Evolutionary conservation across 2,113 vertebrate species (phyloP).

Genomic region (Porphyrio hochstetteri): DNA sequence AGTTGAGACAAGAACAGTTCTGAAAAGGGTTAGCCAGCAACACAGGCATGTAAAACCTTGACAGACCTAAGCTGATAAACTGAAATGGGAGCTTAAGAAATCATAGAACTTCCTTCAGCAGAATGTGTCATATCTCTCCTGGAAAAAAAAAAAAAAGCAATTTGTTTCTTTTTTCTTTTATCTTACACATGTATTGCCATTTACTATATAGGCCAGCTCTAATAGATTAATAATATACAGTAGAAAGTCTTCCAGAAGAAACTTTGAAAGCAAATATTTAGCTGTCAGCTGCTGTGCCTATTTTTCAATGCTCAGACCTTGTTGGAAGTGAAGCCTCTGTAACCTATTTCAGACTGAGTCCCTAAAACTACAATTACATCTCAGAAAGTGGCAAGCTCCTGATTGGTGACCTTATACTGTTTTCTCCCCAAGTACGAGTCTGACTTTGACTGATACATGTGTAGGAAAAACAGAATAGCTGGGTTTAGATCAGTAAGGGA

Average conservation of each 20-base stretch:
- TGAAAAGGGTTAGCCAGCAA: background rate
- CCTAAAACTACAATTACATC: background rate
- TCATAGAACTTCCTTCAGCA: background rate
- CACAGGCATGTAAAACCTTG: background rate
- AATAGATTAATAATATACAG: background rate
- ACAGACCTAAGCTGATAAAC: background rate
- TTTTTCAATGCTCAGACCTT: background rate
- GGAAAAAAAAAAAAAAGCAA: too few relatives aligned
- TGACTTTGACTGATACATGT: background rate
- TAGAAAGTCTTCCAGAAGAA: background rate
- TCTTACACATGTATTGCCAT: background rate
- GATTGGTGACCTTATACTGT: background rate
- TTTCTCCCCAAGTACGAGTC: background rate
- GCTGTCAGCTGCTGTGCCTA: background rate
- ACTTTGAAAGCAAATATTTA: background rate
- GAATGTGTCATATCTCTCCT: background rate
- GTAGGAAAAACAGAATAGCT: background rate
- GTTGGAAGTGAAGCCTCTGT: background rate
- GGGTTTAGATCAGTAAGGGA: background rate
- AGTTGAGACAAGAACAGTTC: background rate
- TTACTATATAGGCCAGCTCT: background rate
- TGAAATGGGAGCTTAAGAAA: background rate
- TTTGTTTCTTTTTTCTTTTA: background rate
- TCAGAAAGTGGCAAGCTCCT: background rate
- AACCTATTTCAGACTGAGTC: background rate